Conservation (phyloP, 53 echinoderm and acorn worm species). For the Crossaster papposus region DNA sequence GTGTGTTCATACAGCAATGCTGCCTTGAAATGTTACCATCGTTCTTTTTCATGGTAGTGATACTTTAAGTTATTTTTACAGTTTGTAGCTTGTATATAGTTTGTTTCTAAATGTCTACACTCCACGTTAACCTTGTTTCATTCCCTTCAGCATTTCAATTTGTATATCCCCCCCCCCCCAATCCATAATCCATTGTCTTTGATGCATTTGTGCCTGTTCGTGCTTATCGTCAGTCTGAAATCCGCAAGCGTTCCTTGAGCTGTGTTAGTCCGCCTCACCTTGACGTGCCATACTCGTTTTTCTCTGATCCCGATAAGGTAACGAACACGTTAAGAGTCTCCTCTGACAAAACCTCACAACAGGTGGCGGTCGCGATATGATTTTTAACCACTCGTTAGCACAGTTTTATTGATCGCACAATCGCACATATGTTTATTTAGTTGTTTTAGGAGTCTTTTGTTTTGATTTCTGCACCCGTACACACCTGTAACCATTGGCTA, state of each 20-base stretch:
- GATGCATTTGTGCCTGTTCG: not conserved
- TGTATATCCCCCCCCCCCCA: not conserved
- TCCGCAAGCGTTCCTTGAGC: slow-evolving; percentile 14
- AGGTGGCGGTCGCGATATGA: not conserved
- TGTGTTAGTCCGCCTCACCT: not conserved
- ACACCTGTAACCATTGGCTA: too few relatives aligned
- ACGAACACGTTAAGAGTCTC: not conserved
- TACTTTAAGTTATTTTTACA: not conserved
- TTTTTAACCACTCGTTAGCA: not conserved
- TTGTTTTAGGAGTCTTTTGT: not conserved
- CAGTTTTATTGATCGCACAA: not conserved
- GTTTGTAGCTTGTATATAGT: not conserved
- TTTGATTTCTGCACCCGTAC: too few relatives aligned
- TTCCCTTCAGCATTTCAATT: not conserved
- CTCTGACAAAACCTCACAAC: not conserved
- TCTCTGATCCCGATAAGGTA: not conserved
- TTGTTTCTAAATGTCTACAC: not conserved
- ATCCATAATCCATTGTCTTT: not conserved
- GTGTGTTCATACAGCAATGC: too few relatives aligned
- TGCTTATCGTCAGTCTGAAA: not conserved
- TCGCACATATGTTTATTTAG: not conserved
- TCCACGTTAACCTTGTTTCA: not conserved
- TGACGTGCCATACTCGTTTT: not conserved
- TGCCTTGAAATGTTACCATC: too few relatives aligned
- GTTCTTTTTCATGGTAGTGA: not conserved